Evolutionary conservation across 2,113 vertebrate species (phyloP).

Genomic region (Oenanthe oenanthe): DNA sequence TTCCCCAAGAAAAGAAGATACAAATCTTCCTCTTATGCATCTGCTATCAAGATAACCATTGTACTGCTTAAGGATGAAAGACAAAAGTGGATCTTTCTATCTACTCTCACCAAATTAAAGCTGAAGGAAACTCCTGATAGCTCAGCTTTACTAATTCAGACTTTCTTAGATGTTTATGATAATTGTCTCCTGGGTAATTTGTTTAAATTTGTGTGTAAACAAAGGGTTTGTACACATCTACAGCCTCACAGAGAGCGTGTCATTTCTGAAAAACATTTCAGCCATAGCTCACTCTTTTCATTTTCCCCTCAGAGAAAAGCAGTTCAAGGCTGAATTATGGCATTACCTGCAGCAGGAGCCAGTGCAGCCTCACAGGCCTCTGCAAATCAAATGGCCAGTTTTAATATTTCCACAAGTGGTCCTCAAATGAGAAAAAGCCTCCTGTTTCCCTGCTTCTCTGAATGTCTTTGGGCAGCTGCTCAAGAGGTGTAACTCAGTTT

Average conservation of each 20-base stretch:
- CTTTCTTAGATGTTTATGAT: slow-evolving; percentile 23
- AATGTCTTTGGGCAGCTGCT: background rate
- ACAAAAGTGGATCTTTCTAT: slow-evolving; percentile 10
- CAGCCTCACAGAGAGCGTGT: background rate
- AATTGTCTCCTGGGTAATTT: slow-evolving; percentile 34
- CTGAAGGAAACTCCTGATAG: slow-evolving; percentile 15
- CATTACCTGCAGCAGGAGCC: background rate
- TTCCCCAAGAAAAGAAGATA: background rate
- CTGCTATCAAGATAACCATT: slow-evolving; percentile 30
- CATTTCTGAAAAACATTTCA: background rate
- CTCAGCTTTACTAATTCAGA: slow-evolving; percentile 9
- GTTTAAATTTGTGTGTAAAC: slow-evolving; percentile 60
- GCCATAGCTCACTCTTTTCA: background rate
- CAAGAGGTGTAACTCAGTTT: background rate
- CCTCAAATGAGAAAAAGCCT: slow-evolving; percentile 7
- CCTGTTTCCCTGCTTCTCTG: background rate
- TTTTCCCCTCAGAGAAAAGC: background rate
- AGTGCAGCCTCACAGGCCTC: background rate
- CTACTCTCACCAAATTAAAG: background rate
- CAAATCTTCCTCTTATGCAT: background rate
- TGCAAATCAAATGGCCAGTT: background rate
- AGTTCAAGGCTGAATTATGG: background rate
- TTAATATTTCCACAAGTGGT: background rate
- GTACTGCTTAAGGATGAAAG: slow-evolving; percentile 12
- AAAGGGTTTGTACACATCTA: slow-evolving; percentile 23